Conservation (phyloP, 2,113 vertebrate species). For the Antennarius striatus region DNA sequence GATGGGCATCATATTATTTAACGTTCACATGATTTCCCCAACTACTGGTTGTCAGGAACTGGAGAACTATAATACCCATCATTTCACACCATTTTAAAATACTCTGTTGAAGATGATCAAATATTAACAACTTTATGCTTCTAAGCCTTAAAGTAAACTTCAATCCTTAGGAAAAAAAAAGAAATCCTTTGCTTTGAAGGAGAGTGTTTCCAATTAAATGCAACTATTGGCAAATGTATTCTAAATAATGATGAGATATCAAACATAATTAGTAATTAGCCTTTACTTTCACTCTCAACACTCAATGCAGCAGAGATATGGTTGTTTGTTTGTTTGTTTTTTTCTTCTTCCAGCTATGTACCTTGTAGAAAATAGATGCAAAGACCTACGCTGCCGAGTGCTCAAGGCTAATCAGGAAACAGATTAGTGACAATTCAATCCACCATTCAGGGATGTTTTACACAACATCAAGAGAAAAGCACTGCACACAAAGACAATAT, state of each 20-base stretch:
- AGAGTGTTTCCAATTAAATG: conserved; percentile 15
- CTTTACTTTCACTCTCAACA: conserved; percentile 23
- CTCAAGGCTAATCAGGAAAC: conserved; percentile 56
- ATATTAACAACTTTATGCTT: too few relatives aligned
- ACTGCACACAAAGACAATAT: conserved; percentile 46
- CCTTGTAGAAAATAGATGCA: conserved; percentile 38
- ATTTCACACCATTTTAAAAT: too few relatives aligned
- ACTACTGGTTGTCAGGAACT: neutral
- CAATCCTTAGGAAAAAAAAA: neutral
- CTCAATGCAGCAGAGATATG: conserved; percentile 8
- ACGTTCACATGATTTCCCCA: too few relatives aligned
- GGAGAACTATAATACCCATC: too few relatives aligned
- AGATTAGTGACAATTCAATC: conserved; percentile 52
- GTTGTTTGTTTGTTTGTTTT: neutral
- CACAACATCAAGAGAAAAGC: conserved; percentile 7
- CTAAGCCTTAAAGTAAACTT: neutral
- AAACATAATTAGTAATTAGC: conserved; percentile 22
- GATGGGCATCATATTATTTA: neutral
- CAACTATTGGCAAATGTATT: conserved; percentile 3
- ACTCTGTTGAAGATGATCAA: too few relatives aligned
- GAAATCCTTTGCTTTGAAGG: neutral
- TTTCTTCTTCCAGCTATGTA: conserved; percentile 34
- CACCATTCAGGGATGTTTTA: conserved; percentile 30
- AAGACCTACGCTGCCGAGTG: conserved; percentile 34
- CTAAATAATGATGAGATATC: conserved; percentile 4